These are phyloP conservation scores for Himalopsyche japonica DNA, from an alignment of 2,888 invertebrate species.

Conservation along the genomic window DNA sequence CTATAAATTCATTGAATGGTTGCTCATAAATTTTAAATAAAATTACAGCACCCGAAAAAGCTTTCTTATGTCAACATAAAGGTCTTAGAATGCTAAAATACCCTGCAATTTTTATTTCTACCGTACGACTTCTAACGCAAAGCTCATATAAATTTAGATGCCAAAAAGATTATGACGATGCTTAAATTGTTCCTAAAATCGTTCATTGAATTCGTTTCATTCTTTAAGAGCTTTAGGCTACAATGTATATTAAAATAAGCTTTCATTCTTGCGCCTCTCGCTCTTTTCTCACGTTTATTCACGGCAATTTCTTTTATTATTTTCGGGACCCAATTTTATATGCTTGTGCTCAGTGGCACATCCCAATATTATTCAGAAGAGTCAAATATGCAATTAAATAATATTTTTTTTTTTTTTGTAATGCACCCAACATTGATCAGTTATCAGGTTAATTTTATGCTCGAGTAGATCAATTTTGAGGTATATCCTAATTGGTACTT, in stretches of 20 bases:
- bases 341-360: not conserved
- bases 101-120: not conserved
- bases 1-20: not conserved
- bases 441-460: too few species aligned
- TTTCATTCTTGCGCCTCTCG: not conserved
- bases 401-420: too few species aligned
- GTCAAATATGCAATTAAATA: not conserved
- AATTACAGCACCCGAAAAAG: not conserved
- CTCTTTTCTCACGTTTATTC: not conserved
- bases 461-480: too few species aligned
- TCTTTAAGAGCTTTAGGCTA: not conserved
- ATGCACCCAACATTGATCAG: too few species aligned
- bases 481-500: too few species aligned
- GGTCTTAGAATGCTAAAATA: not conserved
- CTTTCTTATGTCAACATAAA: not conserved
- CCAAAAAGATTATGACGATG: not conserved
- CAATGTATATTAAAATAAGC: not conserved
- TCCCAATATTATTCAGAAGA: not conserved
- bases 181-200: not conserved
- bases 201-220: not conserved
- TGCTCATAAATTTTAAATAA: not conserved
- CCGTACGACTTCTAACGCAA: not conserved
- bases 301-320: constrained; percentile 21
- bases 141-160: not conserved
- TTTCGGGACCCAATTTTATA: constrained; percentile 14